Evolutionary conservation across 2,888 invertebrate species (phyloP).

Genomic region (Perizoma flavofasciatum): DNA sequence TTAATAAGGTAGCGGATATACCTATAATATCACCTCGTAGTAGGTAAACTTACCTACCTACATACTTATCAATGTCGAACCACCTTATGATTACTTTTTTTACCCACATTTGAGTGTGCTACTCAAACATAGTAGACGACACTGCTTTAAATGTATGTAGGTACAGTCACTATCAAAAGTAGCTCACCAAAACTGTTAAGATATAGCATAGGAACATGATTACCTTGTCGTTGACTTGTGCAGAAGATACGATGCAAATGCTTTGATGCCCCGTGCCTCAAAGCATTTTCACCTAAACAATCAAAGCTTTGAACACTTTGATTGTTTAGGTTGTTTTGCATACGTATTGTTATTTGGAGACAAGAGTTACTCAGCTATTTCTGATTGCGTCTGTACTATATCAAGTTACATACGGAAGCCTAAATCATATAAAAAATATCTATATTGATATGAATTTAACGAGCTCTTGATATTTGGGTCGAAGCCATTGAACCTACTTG

Average conservation of each 20-base stretch:
- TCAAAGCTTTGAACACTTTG: background rate
- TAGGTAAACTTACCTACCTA: slow-evolving; percentile 11
- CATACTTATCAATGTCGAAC: slow-evolving; percentile 19
- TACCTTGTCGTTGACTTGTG: too few species aligned
- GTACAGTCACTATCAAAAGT: background rate
- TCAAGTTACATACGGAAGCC: slow-evolving; percentile 44
- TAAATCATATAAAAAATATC: slow-evolving; percentile 47
- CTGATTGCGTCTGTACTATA: background rate
- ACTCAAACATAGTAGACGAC: slow-evolving; percentile 12
- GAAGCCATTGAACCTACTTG: slow-evolving; percentile 65
- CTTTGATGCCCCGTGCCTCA: too few species aligned
- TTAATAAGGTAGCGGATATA: too few species aligned
- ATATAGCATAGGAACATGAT: too few species aligned
- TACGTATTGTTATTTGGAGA: too few species aligned
- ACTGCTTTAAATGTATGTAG: background rate
- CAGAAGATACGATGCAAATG: too few species aligned
- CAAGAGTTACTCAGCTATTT: background rate
- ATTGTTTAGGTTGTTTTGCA: background rate
- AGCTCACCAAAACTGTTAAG: background rate
- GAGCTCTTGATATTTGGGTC: slow-evolving; percentile 63
- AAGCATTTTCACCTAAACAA: background rate
- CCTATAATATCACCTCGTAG: background rate
- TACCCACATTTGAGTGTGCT: slow-evolving; percentile 11
- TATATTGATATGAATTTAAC: slow-evolving; percentile 58
- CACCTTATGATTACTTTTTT: slow-evolving; percentile 31